Percentiles rank a stretch among this genome's conserved stretches.
Conservation (phyloP, 2,888 invertebrate species). For the Drosophila paracracens region DNA sequence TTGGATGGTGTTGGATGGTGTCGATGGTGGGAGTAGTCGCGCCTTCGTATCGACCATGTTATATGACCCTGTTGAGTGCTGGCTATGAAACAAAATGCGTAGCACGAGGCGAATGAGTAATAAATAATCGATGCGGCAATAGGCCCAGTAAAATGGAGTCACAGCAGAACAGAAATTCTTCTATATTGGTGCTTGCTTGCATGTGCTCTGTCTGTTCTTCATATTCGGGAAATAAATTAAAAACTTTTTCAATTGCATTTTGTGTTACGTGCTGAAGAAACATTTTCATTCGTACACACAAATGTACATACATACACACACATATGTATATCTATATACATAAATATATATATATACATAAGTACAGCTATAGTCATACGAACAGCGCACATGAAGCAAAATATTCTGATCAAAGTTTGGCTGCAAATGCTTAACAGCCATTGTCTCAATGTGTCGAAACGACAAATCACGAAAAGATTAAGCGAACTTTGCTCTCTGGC, state of each 20-base stretch:
- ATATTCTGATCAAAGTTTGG: neutral
- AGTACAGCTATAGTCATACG: neutral
- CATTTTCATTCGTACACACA: neutral
- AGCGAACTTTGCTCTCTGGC: neutral
- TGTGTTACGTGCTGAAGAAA: slow-evolving; percentile 33
- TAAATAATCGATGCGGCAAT: slow-evolving; percentile 66
- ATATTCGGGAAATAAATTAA: slow-evolving; percentile 68
- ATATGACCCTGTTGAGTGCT: slow-evolving; percentile 57
- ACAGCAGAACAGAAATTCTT: neutral
- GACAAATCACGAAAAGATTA: slow-evolving; percentile 6
- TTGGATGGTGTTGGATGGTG: neutral
- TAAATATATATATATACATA: neutral
- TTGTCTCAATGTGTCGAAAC: neutral
- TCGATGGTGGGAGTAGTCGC: neutral
- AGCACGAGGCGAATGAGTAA: slow-evolving; percentile 61
- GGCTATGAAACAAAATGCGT: slow-evolving; percentile 64
- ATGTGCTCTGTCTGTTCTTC: slow-evolving; percentile 22
- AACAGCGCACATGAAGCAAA: neutral
- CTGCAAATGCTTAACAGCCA: neutral
- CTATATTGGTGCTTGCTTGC: slow-evolving; percentile 3
- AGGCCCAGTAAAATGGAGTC: slow-evolving; percentile 42
- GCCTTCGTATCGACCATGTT: slow-evolving; percentile 13
- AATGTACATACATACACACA: neutral
- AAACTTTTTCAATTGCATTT: slow-evolving; percentile 70
- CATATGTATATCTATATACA: neutral